phyloP scores from a whole-genome alignment of 2,888 invertebrate species.

The Apamea crenata region DNA sequence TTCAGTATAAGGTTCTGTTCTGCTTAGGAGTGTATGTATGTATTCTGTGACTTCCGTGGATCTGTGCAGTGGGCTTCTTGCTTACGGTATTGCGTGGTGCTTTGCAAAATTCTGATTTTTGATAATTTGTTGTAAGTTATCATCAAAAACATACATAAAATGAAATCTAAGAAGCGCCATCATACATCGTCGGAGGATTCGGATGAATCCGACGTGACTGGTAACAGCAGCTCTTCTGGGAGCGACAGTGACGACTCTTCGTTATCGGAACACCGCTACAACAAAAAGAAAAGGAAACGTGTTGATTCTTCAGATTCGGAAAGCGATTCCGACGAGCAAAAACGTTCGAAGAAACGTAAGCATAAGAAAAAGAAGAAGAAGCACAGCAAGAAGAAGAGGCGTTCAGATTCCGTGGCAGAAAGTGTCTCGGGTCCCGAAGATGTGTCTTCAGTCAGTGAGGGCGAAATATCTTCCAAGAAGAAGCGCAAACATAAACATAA shows the following conservation, averaged over 20 bases:
- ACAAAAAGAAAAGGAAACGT: slow-evolving; percentile 87
- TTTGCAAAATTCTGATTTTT: slow-evolving; percentile 13
- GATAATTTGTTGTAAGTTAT: not conserved
- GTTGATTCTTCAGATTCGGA: slow-evolving; percentile 85
- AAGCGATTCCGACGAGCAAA: slow-evolving; percentile 84
- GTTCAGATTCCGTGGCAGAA: slow-evolving; percentile 78
- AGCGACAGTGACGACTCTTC: slow-evolving; percentile 87
- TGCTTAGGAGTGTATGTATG: too few species aligned
- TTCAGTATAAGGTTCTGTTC: too few species aligned
- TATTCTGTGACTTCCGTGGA: too few species aligned
- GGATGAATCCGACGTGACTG: slow-evolving; percentile 82
- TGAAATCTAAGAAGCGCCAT: slow-evolving; percentile 87
- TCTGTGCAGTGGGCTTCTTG: too few species aligned
- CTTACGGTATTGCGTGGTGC: slow-evolving; percentile 14
- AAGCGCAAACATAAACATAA: slow-evolving; percentile 87
- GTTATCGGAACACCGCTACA: slow-evolving; percentile 82
- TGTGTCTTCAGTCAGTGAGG: slow-evolving; percentile 82
- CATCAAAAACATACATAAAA: slow-evolving; percentile 54
- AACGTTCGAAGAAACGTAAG: slow-evolving; percentile 86
- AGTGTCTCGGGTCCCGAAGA: slow-evolving; percentile 76
- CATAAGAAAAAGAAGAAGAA: slow-evolving; percentile 90
- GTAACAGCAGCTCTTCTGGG: slow-evolving; percentile 83
- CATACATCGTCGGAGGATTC: slow-evolving; percentile 86
- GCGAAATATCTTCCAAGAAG: slow-evolving; percentile 84
- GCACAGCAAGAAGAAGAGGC: slow-evolving; percentile 86